Conservation (phyloP, 64 coral and sea anemone species). For the Hydrozoanthus tunicans region DNA sequence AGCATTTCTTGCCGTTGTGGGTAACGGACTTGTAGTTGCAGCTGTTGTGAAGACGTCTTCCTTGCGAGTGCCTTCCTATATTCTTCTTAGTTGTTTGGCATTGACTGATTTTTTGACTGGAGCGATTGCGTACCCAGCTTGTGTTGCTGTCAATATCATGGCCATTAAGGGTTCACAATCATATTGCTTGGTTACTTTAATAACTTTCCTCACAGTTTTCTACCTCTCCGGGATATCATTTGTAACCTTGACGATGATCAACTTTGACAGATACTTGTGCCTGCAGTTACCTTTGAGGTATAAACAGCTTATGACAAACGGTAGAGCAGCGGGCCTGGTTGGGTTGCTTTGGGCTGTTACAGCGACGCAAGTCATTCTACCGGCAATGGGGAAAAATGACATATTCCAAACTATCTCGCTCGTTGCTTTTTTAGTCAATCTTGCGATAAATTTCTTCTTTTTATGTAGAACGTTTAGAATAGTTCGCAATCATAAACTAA, state of each 20-base stretch:
- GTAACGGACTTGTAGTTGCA: too few species aligned
- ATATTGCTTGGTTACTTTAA: neutral
- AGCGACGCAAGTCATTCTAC: neutral
- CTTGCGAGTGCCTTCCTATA: neutral
- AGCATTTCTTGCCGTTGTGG: neutral
- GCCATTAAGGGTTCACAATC: neutral
- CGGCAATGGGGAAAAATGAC: neutral
- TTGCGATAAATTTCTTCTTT: neutral
- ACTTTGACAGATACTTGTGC: constrained; percentile 2
- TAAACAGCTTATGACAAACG: neutral
- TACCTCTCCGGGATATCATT: neutral
- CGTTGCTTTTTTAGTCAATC: neutral
- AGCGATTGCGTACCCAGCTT: neutral
- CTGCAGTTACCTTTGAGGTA: too few species aligned
- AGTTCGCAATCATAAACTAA: neutral
- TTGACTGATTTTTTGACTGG: neutral
- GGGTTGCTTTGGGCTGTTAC: neutral
- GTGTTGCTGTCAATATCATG: neutral
- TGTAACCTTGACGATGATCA: neutral
- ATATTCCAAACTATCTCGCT: neutral
- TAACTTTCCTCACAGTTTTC: neutral
- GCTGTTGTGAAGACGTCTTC: neutral
- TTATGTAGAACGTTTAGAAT: neutral
- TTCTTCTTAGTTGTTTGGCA: neutral
- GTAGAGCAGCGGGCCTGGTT: neutral